Base-by-base conservation (phyloP, 2,113 vertebrate species). In the Fregetta grallaria region DNA sequence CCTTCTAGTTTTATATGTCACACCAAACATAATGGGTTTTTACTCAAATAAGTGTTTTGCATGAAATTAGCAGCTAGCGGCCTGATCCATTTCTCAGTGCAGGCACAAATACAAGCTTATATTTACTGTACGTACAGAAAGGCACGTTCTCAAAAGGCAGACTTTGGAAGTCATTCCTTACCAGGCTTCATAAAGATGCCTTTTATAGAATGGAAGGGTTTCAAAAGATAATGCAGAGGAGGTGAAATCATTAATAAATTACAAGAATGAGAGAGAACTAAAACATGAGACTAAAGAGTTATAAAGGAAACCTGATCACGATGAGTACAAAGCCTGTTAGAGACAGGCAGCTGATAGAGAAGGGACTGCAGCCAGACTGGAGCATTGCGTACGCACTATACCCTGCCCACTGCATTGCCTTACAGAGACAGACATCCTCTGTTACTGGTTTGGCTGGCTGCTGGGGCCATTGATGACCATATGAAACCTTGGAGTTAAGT, bases 371-470 rank as follows among this genome's bases (percentile, higher is more conserved):
- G 92, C 87, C 97, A 97, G 97, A 82, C 92, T 88, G 82, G 67
- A 95, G 92, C 9, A 15, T 6, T 13, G 38, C 49, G 21, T 84
- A 42, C 13, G 21, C 58, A 9, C 76, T 85, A 13, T 56, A 62
- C 86, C 92, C 88, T 89, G 45, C 66, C 55, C 11, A 5, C 42
- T 62, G 68, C 66, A 66, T 81, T 68, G 25, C 81, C 86, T 75
- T 26, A 40, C 83, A 97, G 97, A 98, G 97, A 98, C 98, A 99
- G 98, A 96, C 96, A 55, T 95, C 97, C 98, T 98, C 96, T 93
- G 94, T 97, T 94, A 88, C 97, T 95, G 80, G 61, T 84, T 96
- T 97, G 95, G 97, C 98, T 96, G 97, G 83, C 97, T 97, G 97
- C 97, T 96, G 89, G 95, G 97, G 94, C 97, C 97, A 97, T 96